Base-by-base conservation (phyloP, 2,113 vertebrate species). In the Lonchura striata region DNA sequence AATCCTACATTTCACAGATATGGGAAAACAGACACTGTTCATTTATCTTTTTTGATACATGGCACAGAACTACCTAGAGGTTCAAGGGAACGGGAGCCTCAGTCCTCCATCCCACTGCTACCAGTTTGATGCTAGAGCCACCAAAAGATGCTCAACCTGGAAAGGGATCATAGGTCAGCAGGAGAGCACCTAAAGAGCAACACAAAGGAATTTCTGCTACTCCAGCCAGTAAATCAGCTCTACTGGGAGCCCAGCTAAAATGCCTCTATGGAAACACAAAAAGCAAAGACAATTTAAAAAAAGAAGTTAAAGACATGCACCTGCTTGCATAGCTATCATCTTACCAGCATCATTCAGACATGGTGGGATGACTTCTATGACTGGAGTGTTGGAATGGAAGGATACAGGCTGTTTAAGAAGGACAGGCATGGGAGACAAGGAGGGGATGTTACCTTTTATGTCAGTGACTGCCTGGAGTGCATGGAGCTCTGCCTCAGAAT, bases 251-350 rank as follows among this genome's bases (percentile, higher is more conserved):
- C 30, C 54, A 61, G 30, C 17, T 47, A 27, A 46, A 47, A 68
- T n/a, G 27, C 27, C 18, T 28, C 22, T 44, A 5, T 28, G 61
- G n/a, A 75, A 68, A 89, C 0, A 0, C 0, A 0, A 0, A 0
- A 8, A 46, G 39, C 20, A 68, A 33, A 25, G 30, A 16, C 33
- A 82, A 27, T 8, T 1, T 28, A 61, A 31, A 21, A 19, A 49
- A 17, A 25, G 0, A 42, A 27, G 44, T 46, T 12, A 53, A 30
- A 61, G 30, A 76, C 6, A 12, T 3, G 5, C 9, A 37, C 2
- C 2, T 15, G 20, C 30, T 54, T 31, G n/a, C 33, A 16, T 4
- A 9, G 47, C 61, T 75, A 8, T 7, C n/a, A 61, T 27, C 30
- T 15, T 53, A 25, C 3, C 22, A 17, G 47, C 54, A 54, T 47